Evolutionary conservation across 2,888 invertebrate species (phyloP).

Genomic region (Coremacera marginata): DNA sequence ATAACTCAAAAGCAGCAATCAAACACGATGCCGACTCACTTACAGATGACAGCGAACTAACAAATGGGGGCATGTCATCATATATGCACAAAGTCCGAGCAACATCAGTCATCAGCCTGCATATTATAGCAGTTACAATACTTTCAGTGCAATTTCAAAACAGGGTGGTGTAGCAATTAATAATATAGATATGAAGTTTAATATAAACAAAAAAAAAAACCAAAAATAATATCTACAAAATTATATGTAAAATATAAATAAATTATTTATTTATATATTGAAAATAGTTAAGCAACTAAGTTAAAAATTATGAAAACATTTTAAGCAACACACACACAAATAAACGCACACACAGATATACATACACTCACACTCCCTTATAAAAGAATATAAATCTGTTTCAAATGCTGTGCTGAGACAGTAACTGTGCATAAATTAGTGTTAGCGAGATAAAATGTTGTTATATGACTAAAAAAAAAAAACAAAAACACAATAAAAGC

Average conservation of each 20-base stretch:
- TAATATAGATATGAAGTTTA: neutral
- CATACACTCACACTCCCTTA: neutral
- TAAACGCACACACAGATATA: neutral
- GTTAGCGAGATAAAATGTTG: slow-evolving; percentile 56
- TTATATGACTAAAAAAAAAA: slow-evolving; percentile 49
- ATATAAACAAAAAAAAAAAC: neutral
- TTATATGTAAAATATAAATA: slow-evolving; percentile 30
- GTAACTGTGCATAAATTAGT: slow-evolving; percentile 35
- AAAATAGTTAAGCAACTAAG: slow-evolving; percentile 27
- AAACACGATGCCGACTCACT: slow-evolving; percentile 67
- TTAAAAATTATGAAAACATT: neutral
- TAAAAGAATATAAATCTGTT: neutral
- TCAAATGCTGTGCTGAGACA: slow-evolving; percentile 16
- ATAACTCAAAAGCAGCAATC: slow-evolving; percentile 54
- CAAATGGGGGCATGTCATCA: slow-evolving; percentile 23
- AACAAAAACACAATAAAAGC: slow-evolving; percentile 36
- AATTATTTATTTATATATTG: slow-evolving; percentile 23
- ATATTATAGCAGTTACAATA: neutral
- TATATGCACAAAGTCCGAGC: neutral
- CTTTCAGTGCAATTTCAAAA: neutral
- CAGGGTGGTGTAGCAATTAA: slow-evolving; percentile 23
- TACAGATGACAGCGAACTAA: slow-evolving; percentile 62
- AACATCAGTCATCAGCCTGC: neutral
- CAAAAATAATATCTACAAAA: neutral
- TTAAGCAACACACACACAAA: slow-evolving; percentile 6